Base-by-base conservation (phyloP, 1,140 invertebrate genomes). In the Manduca sexta region DNA sequence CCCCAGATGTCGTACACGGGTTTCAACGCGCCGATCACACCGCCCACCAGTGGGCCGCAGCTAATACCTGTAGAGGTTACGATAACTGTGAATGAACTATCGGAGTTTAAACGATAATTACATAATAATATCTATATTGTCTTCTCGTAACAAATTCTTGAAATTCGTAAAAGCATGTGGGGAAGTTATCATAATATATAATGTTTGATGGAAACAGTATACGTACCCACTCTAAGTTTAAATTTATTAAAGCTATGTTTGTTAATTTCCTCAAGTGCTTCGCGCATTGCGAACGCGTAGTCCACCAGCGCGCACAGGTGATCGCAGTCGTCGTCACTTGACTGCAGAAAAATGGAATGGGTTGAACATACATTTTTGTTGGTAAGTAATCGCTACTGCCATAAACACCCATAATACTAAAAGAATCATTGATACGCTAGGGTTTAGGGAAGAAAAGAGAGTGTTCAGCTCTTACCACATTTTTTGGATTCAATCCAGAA, bases 1-100 rank as follows among this genome's bases (percentile, higher is more conserved):
- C 97, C 98, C 97, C 97, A 99, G 55, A 99, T 98, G 72, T 99
- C 98, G 86, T 97, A 99, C 47, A 99, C 97, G 0, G 98, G 98
- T 72, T 99, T 99, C 17, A 96, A 90, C 0, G 97, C 97, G 0
- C 97, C 98, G 57, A 99, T 99, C 0, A 99, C 98, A 1, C 98
- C 98, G 44, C 97, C 97, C 0, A 99, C 97, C 1, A 98, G 82
- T 0, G 97, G 95, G 0, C 97, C 97, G 70, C 95, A 94, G 69
- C 95, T 96, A 37, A 99, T 96, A 13, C 92, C 93, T 94, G 58
- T 11, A 10, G 1, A n/a, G n/a, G n/a, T n/a, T n/a, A n/a, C n/a
- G n/a, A 26, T 26, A 26, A 26, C 21, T 8, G 21, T 26, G 8
- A 3, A 0, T 8, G 1, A 5, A 26, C 21, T 26, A n/a, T n/a